Percentiles rank a stretch among this genome's conserved stretches.
Evolutionary conservation across 2,113 vertebrate species (phyloP).

Genomic region (Upupa epops): DNA sequence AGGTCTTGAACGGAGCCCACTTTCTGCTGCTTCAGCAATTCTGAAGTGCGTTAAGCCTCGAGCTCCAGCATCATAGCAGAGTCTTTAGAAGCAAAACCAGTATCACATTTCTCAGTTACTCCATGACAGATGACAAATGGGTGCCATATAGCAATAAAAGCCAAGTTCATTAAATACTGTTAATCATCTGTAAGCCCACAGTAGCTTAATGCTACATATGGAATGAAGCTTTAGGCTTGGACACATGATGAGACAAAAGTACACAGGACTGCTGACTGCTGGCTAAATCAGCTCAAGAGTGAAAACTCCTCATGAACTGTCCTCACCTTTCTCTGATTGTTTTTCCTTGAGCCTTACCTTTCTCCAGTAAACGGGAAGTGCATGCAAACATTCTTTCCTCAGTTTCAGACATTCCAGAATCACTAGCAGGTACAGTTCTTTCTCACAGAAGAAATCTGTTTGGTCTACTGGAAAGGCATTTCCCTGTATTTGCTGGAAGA

Average conservation of each 20-base stretch:
- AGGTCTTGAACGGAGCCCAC: neutral
- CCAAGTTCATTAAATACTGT: neutral
- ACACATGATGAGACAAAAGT: neutral
- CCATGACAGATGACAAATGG: neutral
- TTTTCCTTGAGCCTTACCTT: neutral
- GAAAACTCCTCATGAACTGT: neutral
- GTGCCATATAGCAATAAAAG: neutral
- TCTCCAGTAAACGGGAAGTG: neutral
- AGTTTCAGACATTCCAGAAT: neutral
- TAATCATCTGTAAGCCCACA: neutral
- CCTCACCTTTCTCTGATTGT: neutral
- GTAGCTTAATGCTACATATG: neutral
- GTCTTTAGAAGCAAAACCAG: neutral
- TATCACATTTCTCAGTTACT: neutral
- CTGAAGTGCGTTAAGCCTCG: neutral
- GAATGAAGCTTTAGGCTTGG: neutral
- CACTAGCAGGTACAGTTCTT: neutral
- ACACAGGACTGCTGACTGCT: accelerated
- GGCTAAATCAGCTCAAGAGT: neutral
- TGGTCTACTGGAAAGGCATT: neutral
- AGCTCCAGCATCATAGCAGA: neutral
- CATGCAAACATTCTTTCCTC: neutral
- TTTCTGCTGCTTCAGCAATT: slow-evolving; percentile 6
- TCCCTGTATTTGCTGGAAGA: no score
- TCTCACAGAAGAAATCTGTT: neutral